Evolutionary conservation across 2,797 vertebrate genomes (phyloP), one percentile per base, ranked within the genome.

Genomic region (Danio choprae): DNA sequence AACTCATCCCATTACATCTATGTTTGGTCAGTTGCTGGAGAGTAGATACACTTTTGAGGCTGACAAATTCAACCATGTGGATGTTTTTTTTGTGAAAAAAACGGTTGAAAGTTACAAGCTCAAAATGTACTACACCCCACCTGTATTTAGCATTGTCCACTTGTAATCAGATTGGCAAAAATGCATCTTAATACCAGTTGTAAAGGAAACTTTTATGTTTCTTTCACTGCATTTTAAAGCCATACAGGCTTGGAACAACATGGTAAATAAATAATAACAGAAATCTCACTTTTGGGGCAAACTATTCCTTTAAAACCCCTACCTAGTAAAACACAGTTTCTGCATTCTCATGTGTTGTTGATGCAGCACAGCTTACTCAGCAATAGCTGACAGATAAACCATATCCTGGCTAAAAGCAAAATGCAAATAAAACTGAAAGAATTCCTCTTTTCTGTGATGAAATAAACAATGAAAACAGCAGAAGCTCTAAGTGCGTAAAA

Each of bases 401-500:
- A 46, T 58, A 22, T 22, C n/a, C 46, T 7, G 1, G 29, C 58
- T 75, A 53, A 62, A 50, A 72, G 38, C 9, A 73, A 58, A 48
- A 44, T 11, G 43, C 15, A 59, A 48, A 46, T 29, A 73, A 44
- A 58, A 74, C 6, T 1, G 1, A 38, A 38, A 40, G 29, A 64
- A 40, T 2, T 40, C 12, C 18, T 44, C 15, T 74, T 46, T 62
- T 67, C 50, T 5, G 29, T 55, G 50, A 43, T 18, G 40, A 56
- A 44, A 56, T 67, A 77, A 58, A 58, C 63, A 77, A 38, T 56
- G 62, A 67, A 51, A 50, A 38, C 22, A 44, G 65, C 48, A 22
- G 60, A 64, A 75, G 60, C n/a, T 40, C 29, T 41, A 22, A 75
- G 43, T n/a, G 2, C 16, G 1, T 29, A 53, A 58, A 64, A 51